Evolutionary conservation across 1,140 invertebrate species (phyloP), one percentile per base, ranked within the genome.

Genomic region (Calephelis nemesis): DNA sequence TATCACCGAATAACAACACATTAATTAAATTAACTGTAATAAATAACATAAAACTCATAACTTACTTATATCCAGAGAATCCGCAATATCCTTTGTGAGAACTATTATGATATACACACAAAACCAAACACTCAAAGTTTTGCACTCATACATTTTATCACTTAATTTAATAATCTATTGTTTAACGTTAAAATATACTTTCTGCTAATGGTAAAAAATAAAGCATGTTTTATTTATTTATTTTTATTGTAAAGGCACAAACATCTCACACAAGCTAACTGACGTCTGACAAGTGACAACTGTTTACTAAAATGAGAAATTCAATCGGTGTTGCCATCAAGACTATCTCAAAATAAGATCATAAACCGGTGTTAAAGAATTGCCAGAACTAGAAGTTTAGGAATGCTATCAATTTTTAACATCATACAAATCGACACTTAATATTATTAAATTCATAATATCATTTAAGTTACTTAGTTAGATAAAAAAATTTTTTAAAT

Each of bases 41-140:
- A 39, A 54, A 58, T 58, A 39, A 58, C 12, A 39, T 12, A 39
- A 58, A 58, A 30, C 19, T 58, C 50, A 67, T 66, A 73, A 87
- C 84, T 86, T 82, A 90, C 85, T 84, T 75, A 84, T 69, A 78
- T 81, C 76, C 63, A 81, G 79, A 70, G 85, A 80, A 75, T 76
- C 77, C 64, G 78, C 81, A 71, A 71, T 78, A 74, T 84, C 81
- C 85, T 88, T 88, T 88, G 85, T 88, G 75, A 80, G 73, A 65
- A 75, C 77, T 76, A 84, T 78, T 73, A 87, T 76, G 72, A 81
- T 80, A 77, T 75, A 77, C 81, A 86, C 78, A 77, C 82, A 78
- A 71, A 81, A 77, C 74, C 82, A 85, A 73, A 67, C 79, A 85
- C 78, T 74, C 62, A 73, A 75, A 77, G 73, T 76, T 72, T 68